Evolutionary conservation across 2,113 vertebrate species (phyloP).

Genomic region (Ahaetulla prasina): DNA sequence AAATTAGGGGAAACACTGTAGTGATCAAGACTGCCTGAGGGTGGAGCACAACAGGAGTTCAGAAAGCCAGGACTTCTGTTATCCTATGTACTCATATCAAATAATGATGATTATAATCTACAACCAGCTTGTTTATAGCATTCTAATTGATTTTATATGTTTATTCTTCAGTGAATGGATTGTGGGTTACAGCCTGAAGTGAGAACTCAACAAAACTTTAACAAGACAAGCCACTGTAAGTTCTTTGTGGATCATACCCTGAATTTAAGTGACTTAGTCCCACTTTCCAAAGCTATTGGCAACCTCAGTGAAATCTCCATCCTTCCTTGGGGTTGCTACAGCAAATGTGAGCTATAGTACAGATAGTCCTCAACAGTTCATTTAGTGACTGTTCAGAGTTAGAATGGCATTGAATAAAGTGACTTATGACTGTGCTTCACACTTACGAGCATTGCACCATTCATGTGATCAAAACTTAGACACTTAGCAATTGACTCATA

Average conservation of each 20-base stretch:
- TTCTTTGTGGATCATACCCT: background rate
- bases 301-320: background rate
- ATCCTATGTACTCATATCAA: background rate
- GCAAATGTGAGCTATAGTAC: background rate
- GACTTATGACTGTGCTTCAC: background rate
- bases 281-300: background rate
- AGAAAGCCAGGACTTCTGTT: background rate
- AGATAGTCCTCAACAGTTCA: background rate
- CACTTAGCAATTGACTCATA: background rate
- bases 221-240: background rate
- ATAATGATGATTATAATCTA: background rate
- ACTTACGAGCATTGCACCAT: background rate
- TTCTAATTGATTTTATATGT: background rate
- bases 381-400: background rate
- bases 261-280: background rate
- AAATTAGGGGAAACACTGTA: background rate
- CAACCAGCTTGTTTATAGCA: background rate
- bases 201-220: background rate
- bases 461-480: background rate
- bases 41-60: background rate
- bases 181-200: background rate
- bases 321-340: background rate
- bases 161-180: background rate
- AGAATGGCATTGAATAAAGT: background rate
- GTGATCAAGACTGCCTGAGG: background rate